phyloP scores from a whole-genome alignment of 2,113 vertebrate species.

The Ia io region DNA sequence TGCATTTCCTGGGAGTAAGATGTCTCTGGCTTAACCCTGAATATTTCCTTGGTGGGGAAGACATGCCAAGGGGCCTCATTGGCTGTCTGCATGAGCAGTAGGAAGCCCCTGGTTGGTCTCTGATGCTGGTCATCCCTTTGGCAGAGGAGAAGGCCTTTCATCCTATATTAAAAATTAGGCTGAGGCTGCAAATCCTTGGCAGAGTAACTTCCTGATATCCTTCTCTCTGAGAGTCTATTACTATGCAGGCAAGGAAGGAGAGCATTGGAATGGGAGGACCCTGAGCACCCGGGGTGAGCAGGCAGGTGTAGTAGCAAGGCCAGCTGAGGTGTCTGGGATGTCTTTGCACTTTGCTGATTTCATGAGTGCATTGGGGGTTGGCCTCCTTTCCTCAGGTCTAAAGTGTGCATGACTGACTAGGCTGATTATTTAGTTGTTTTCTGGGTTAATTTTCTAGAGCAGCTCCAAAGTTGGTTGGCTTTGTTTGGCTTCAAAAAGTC shows the following conservation, averaged over 20 bases:
- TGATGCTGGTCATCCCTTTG: not conserved
- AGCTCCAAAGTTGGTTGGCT: not conserved
- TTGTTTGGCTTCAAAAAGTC: not conserved
- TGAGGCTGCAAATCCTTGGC: not conserved
- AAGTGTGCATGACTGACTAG: not conserved
- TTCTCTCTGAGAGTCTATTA: not conserved
- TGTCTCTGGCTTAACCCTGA: not conserved
- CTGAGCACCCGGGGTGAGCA: not conserved
- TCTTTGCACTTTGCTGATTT: not conserved
- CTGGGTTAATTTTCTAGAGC: not conserved
- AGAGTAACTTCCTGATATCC: not conserved
- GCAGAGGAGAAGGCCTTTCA: not conserved
- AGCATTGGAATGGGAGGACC: not conserved
- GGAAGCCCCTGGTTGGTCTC: not conserved
- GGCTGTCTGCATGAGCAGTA: not conserved
- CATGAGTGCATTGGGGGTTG: not conserved
- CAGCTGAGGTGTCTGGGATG: not conserved
- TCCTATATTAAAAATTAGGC: not conserved
- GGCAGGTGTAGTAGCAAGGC: not conserved
- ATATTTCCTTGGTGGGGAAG: not conserved
- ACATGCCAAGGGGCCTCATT: not conserved
- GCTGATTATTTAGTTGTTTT: not conserved
- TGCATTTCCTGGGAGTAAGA: slow-evolving; percentile 2
- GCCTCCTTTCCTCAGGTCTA: not conserved
- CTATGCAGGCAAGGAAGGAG: not conserved